Base-by-base conservation (phyloP, 2,113 vertebrate species). In the Climacteris rufus region DNA sequence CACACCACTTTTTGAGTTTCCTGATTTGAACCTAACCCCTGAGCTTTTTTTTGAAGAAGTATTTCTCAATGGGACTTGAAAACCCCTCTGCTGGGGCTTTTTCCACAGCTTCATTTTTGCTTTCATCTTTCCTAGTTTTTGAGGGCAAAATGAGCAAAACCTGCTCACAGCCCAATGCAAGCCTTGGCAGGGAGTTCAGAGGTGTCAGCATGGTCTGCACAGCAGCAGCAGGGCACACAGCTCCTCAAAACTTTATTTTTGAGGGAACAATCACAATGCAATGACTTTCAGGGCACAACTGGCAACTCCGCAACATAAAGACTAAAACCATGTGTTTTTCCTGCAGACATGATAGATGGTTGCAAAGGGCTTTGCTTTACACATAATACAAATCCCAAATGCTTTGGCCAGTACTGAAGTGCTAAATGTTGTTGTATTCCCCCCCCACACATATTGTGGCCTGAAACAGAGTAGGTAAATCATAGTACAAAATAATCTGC, bases 401-500 rank as follows among this genome's bases (percentile, higher is more conserved):
- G 37, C 63, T 87, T 61, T 69, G 63, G 49, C 59, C 77, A 68
- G 49, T 27, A 65, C 37, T 82, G 19, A 85, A 92, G 33, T 57
- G 49, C 69, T 93, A 65, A 92, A 70, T 63, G 28, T 50, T 88
- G 70, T 53, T 70, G 39, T 77, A 18, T 49, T 60, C 70, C 52
- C 66, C 66, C 15, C 40, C 27, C 75, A 87, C 10, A 65, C 53
- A 68, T 33, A 23, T 23, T 65, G 56, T 79, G 54, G 74, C 87
- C 80, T 69, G 65, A 93, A 95, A 88, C 42, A 83, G 66, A 90
- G 84, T 65, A 18, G 16, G 23, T 75, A 96, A 93, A 35, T 88
- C 11, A 10, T n/a, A 25, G 19, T 15, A 76, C 74, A 89, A 91
- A 94, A 95, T 91, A 74, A 65, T 61, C 78, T 69, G 50, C n/a